Evolutionary conservation across 2,797 vertebrate species (phyloP).

Genomic region (Sebastes hubbsi): DNA sequence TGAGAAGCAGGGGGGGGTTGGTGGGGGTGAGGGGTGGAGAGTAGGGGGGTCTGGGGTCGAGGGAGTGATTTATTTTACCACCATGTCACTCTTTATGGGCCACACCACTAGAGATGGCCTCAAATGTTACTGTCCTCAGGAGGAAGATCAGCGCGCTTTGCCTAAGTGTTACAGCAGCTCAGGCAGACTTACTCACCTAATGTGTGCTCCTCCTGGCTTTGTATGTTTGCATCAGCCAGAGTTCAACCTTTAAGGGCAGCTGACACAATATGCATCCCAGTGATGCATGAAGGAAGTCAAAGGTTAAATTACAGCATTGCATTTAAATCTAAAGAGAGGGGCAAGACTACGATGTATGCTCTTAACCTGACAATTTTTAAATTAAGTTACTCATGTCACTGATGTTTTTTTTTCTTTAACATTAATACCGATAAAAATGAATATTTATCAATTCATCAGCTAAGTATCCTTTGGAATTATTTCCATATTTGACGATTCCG

Average conservation of each 20-base stretch:
- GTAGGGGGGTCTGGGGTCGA: conserved; percentile 24
- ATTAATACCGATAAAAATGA: background rate
- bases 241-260: conserved; percentile 21
- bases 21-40: background rate
- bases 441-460: background rate
- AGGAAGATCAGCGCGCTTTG: conserved; percentile 76
- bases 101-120: conserved; percentile 69
- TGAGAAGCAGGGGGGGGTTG: conserved; percentile 1
- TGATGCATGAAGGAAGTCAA: background rate
- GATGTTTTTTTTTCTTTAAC: conserved; percentile 24
- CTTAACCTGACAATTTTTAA: conserved; percentile 16
- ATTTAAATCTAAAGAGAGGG: conserved; percentile 9
- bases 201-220: conserved; percentile 11
- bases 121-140: conserved; percentile 79
- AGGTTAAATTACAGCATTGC: conserved; percentile 15
- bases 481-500: background rate
- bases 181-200: conserved; percentile 37
- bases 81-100: conserved; percentile 79
- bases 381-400: conserved; percentile 20
- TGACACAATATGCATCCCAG: background rate
- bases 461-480: background rate
- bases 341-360: background rate
- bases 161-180: conserved; percentile 68
- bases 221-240: conserved; percentile 13
- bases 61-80: conserved; percentile 80